Conservation (phyloP, 2,888 invertebrate species). For the Tenthredo notha region DNA sequence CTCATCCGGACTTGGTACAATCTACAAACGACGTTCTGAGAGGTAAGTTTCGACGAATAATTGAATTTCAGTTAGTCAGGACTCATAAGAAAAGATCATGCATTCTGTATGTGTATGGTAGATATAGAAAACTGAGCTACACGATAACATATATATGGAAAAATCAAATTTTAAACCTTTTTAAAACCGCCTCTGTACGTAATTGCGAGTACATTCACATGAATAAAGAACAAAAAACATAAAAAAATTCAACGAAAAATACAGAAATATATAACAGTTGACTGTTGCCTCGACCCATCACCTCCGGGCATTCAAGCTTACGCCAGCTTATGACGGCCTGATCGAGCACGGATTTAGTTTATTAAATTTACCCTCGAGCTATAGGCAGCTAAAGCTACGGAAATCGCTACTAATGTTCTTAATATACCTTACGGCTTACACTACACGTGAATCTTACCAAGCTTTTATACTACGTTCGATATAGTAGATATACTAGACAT, state of each 20-base stretch:
- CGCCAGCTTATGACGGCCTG: slow-evolving; percentile 23
- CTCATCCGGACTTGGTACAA: slow-evolving; percentile 64
- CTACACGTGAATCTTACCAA: background rate
- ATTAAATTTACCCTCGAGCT: slow-evolving; percentile 26
- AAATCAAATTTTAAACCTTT: background rate
- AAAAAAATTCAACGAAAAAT: background rate
- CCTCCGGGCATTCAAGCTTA: slow-evolving; percentile 15
- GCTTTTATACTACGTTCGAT: background rate
- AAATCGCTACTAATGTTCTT: background rate
- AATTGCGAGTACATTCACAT: background rate
- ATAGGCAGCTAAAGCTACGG: background rate
- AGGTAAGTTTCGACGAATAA: slow-evolving; percentile 63
- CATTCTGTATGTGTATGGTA: no score
- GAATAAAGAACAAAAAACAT: background rate
- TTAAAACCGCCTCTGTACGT: background rate
- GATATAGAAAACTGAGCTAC: no score
- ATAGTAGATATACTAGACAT: background rate
- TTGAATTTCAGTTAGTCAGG: background rate
- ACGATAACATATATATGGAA: no score
- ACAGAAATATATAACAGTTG: slow-evolving; percentile 1
- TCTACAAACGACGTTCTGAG: slow-evolving; percentile 61
- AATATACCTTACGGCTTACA: background rate
- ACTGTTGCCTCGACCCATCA: slow-evolving; percentile 26
- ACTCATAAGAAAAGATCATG: background rate
- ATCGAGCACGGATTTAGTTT: slow-evolving; percentile 34